Evolutionary conservation across 2,888 invertebrate genomes (phyloP).

Genomic region (Rhodophaea formosa): DNA sequence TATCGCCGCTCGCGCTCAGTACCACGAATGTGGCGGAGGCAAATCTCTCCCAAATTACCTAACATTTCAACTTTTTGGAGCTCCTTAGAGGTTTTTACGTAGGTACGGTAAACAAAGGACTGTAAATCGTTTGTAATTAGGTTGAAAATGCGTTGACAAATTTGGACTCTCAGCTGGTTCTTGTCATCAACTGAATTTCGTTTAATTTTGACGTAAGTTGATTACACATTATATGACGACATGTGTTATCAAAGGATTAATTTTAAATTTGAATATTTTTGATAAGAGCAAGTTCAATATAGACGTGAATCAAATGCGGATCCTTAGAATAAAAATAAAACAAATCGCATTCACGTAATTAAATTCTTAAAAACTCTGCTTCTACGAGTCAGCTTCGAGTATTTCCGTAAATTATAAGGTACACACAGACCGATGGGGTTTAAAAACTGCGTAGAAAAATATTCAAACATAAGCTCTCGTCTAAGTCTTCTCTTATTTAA

Average conservation of each 20-base stretch:
- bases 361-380: background rate
- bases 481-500: too few species aligned
- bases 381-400: background rate
- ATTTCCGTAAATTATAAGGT: too few species aligned
- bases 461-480: too few species aligned
- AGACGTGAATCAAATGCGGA: background rate
- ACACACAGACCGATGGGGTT: too few species aligned
- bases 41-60: conserved; percentile 26
- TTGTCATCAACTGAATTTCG: background rate
- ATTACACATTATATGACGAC: background rate
- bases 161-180: background rate
- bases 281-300: too few species aligned
- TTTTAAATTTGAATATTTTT: background rate
- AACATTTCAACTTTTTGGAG: conserved; percentile 9
- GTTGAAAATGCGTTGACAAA: background rate
- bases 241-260: background rate
- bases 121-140: background rate
- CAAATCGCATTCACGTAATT: background rate
- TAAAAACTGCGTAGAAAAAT: too few species aligned
- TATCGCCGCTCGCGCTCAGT: background rate
- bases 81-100: background rate
- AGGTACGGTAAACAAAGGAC: background rate
- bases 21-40: conserved; percentile 24
- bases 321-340: background rate
- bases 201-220: background rate